Conservation (phyloP, 2,113 vertebrate species). For the Myotis brandtii region DNA sequence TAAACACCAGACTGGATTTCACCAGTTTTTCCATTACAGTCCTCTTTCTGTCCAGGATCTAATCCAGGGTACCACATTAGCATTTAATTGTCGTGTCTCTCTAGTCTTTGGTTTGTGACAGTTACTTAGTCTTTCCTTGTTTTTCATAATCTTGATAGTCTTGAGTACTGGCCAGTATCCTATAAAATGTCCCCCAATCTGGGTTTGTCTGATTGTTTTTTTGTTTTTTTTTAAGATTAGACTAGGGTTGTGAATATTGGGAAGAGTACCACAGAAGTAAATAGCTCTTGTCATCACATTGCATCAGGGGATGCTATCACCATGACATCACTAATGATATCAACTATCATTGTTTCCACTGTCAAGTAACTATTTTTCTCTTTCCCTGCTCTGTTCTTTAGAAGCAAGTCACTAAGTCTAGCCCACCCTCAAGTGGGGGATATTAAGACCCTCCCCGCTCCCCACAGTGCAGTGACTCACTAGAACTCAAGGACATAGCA, state of each 20-base stretch:
- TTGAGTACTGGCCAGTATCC: neutral
- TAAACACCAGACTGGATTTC: neutral
- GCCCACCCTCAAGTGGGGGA: neutral
- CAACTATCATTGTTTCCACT: neutral
- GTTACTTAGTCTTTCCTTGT: neutral
- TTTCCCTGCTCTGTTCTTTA: neutral
- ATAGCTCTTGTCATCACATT: neutral
- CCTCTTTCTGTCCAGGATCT: neutral
- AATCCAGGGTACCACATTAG: neutral
- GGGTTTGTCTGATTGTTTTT: neutral
- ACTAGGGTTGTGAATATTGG: neutral
- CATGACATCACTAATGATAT: neutral
- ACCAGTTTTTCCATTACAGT: neutral
- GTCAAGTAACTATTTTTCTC: neutral
- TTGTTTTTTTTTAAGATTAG: neutral
- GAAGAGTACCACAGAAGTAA: neutral
- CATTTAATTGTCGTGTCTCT: neutral
- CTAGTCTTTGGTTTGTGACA: neutral
- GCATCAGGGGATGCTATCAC: neutral
- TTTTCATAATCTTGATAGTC: constrained; percentile 1
- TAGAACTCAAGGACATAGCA: neutral
- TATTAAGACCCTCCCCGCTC: neutral
- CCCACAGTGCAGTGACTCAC: neutral
- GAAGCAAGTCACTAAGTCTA: neutral
- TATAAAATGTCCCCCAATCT: neutral